Percentiles rank a stretch among this genome's conserved stretches.
Conservation (phyloP, 2,888 invertebrate species). For the Ferrisia virgata region DNA sequence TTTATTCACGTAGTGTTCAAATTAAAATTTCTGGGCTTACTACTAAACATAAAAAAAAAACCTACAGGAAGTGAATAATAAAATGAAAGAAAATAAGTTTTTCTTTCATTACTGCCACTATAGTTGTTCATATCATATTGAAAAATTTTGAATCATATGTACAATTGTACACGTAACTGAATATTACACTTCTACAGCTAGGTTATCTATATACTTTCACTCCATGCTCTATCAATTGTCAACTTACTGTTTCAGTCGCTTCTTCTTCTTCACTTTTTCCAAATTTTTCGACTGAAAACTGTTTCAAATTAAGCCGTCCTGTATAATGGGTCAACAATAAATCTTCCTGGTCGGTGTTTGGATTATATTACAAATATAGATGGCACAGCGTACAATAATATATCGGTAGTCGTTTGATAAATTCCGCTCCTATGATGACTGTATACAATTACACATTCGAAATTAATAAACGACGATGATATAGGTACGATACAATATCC, state of each 20-base stretch:
- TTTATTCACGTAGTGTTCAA: no score
- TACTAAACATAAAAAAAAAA: no score
- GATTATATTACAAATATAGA: slow-evolving; percentile 63
- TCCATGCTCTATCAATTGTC: neutral
- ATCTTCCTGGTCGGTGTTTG: slow-evolving; percentile 60
- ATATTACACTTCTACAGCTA: no score
- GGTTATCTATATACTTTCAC: neutral
- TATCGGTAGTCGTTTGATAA: slow-evolving; percentile 73
- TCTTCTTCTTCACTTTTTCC: neutral
- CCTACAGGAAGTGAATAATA: no score
- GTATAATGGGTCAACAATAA: slow-evolving; percentile 71
- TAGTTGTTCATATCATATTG: no score
- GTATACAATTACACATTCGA: neutral
- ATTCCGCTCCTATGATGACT: slow-evolving; percentile 61
- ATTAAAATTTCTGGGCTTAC: no score
- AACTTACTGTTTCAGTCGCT: neutral
- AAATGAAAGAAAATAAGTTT: no score
- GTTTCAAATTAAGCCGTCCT: slow-evolving; percentile 69
- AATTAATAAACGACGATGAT: neutral
- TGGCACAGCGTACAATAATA: slow-evolving; percentile 78
- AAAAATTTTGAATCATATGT: no score
- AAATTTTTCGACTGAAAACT: slow-evolving; percentile 55
- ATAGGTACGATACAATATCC: neutral
- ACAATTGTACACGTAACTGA: no score
- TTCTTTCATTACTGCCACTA: no score